These are phyloP conservation scores for Exephanes ischioxanthus DNA, from an alignment of 2,888 invertebrate genomes.

Conservation along the genomic window DNA sequence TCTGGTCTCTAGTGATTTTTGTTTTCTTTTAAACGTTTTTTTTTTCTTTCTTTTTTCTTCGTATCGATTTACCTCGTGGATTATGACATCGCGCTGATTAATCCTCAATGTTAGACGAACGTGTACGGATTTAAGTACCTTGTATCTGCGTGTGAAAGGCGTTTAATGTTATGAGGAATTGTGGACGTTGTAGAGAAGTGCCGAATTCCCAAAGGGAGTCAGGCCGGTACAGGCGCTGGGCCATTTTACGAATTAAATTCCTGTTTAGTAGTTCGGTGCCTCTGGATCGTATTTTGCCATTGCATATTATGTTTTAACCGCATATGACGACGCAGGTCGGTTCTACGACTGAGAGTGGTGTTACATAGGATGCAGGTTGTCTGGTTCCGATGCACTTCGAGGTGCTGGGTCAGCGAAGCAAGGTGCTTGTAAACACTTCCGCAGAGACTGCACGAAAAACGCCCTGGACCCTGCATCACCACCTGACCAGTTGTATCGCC, in stretches of 20 bases:
- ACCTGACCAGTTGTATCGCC: slow-evolving; percentile 84
- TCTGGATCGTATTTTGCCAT: slow-evolving; percentile 84
- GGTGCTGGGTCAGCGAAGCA: slow-evolving; percentile 85
- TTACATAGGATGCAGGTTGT: slow-evolving; percentile 85
- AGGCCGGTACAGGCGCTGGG: slow-evolving; percentile 5
- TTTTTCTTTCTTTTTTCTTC: background rate
- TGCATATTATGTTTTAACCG: slow-evolving; percentile 84
- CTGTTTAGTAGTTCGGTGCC: slow-evolving; percentile 80
- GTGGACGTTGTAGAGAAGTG: slow-evolving; percentile 49
- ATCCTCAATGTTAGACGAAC: slow-evolving; percentile 41
- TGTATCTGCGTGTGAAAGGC: slow-evolving; percentile 40
- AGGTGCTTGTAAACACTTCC: slow-evolving; percentile 85
- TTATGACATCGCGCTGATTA: slow-evolving; percentile 21
- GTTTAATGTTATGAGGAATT: slow-evolving; percentile 62
- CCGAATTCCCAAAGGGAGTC: slow-evolving; percentile 24
- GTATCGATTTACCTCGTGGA: slow-evolving; percentile 28
- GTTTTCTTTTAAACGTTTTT: background rate
- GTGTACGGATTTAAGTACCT: slow-evolving; percentile 55
- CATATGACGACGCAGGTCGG: slow-evolving; percentile 85
- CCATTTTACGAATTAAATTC: slow-evolving; percentile 80
- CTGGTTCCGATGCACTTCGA: slow-evolving; percentile 85
- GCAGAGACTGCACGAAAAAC: slow-evolving; percentile 85
- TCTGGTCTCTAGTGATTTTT: slow-evolving; percentile 24
- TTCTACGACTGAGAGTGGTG: slow-evolving; percentile 85
- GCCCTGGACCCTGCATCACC: slow-evolving; percentile 85